Base-by-base conservation (phyloP, 2,113 vertebrate genomes). In the Leucopsar rothschildi region DNA sequence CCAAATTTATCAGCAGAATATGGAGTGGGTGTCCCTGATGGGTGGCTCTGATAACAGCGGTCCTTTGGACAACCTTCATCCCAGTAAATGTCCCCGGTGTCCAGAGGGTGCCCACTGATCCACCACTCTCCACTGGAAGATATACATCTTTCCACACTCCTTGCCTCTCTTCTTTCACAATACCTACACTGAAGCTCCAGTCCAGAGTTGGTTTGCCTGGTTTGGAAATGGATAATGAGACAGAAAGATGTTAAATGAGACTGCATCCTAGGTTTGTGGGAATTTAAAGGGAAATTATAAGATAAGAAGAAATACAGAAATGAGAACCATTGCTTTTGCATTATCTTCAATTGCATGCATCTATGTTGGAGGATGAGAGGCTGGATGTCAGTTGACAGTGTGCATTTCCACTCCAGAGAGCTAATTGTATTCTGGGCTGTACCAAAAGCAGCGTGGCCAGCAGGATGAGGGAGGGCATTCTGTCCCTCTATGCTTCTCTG, bases 371-470 rank as follows among this genome's bases (percentile, higher is more conserved):
- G 40, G 7, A 24, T 35, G 45, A 60, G 35, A 31, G 39, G 10
- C 33, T 53, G 33, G 49, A 6, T 13, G 27, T 56, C 50, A 47
- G 28, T 28, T 7, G 23, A 12, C 28, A 47, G 19, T 28, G 9
- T n/a, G 49, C 0, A 0, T 12, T 56, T 56, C 19, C n/a, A 65
- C 29, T 28, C 50, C 12, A n/a, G n/a, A 65, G 16, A 65, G 12
- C 35, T 31, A 49, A 2, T 24, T 28, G 29, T 40, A 4, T 49
- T 22, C 50, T 57, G 29, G 42, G 42, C 42, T 65, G 20, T 15
- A 35, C 20, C 60, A 47, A 56, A 73, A 56, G 15, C 19, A 39
- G 6, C 0, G 6, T 40, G 19, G 24, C 42, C 50, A 65, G 60
- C 4, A 23, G 20, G 24, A 10, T 39, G 29, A n/a, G 42, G 28